Evolutionary conservation across 2,888 invertebrate genomes (phyloP), one percentile per base, ranked within the genome.

Genomic region (Netelia fuscicornis): DNA sequence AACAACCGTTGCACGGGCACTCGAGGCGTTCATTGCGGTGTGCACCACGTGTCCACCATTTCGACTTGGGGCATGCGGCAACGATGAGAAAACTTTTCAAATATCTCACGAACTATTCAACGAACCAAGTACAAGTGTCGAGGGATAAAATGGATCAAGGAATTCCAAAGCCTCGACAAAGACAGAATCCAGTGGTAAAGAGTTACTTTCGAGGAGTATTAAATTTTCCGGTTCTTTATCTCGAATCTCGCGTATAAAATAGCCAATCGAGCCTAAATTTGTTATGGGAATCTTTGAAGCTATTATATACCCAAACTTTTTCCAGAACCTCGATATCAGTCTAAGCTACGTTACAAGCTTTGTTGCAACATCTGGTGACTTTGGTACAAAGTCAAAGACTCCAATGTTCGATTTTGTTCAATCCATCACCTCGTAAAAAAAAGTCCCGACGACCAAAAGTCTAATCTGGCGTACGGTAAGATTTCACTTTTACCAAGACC

Each of bases 31-130:
- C 17, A 54, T 76, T 56, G 44, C 52, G 44, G 62, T 54, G 52
- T 64, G 52, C 52, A 74, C 52, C 30, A 64, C 67, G 67, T 52
- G 44, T 81, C 75, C 78, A 90, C 89, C 89, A 87, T 90, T 90
- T 86, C 44, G 44, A 48, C 64, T 20, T 17, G 11, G 25, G 23
- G 13, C 52, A 25, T 54, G 25, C 48, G 37, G 42, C 11, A 76
- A 42, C 62, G 56, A 44, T 20, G 76, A 58, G 76, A 56, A 30
- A 70, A 82, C 65, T 82, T 82, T 65, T 71, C 44, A 23, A 77
- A 82, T 44, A 76, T 42, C 70, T 62, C 60, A 76, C 70, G 58
- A 82, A 82, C 64, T 37, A 77, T 82, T 82, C 65, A 82, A 48
- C 44, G 54, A 64, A 23, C 64, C 17, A 76, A 75, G 62, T 70